Evolutionary conservation across 2,113 vertebrate genomes (phyloP).

Genomic region (Potamarius usumacintae): DNA sequence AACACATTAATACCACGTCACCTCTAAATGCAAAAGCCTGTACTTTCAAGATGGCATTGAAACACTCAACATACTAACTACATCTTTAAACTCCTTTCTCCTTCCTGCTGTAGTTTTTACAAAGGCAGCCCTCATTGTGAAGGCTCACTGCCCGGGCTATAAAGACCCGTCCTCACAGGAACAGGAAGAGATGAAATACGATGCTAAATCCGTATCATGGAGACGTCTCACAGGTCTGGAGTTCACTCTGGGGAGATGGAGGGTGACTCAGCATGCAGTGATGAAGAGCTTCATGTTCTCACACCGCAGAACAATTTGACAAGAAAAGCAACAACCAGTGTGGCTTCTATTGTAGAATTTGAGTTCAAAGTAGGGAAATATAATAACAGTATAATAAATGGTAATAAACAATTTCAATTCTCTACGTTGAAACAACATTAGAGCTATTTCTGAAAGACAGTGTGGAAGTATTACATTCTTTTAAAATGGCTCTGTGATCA

Average conservation of each 20-base stretch:
- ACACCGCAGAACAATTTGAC: neutral
- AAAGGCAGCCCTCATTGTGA: too few species aligned
- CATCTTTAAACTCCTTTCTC: neutral
- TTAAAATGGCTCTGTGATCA: neutral
- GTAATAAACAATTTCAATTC: neutral
- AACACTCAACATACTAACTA: neutral
- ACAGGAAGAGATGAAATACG: slow-evolving; percentile 38
- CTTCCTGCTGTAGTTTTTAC: neutral
- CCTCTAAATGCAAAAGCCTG: neutral
- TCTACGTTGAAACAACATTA: neutral
- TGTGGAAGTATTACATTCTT: neutral
- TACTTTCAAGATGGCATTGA: neutral
- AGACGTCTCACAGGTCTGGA: slow-evolving; percentile 24
- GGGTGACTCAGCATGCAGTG: slow-evolving; percentile 28
- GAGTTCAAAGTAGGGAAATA: neutral
- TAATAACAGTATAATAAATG: neutral
- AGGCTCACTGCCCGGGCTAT: neutral
- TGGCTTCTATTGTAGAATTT: neutral
- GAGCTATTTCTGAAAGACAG: neutral
- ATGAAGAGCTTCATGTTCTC: neutral
- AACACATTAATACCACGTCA: neutral
- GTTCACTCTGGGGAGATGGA: slow-evolving; percentile 17
- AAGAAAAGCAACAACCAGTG: slow-evolving; percentile 6
- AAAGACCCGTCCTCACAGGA: slow-evolving; percentile 14
- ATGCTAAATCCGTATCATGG: slow-evolving; percentile 31